Evolutionary conservation across 2,113 vertebrate genomes (phyloP), one percentile per base, ranked within the genome.

Genomic region (Petroica traversi): DNA sequence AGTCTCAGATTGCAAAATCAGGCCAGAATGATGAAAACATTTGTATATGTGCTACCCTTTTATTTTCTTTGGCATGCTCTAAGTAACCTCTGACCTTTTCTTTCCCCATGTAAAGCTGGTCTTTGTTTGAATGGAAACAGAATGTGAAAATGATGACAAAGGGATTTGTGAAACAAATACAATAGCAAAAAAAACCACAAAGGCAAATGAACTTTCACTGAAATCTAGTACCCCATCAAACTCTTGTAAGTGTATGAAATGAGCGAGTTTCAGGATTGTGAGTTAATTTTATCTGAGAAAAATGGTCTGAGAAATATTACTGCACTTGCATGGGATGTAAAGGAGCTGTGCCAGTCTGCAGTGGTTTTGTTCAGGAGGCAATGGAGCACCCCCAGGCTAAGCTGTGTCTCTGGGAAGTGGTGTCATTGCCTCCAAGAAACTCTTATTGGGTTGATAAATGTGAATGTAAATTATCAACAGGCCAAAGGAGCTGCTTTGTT

Each of bases 21-120:
- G 75, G 59, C 75, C 93, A 94, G 91, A 96, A 97, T 67, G 96
- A 96, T 92, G 95, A 94, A 97, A 97, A 97, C 95, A 96, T 97
- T 97, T 97, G 93, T 97, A 83, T 94, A 90, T 95, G 85, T 80
- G 94, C 96, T 95, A 95, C 85, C 72, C 94, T 94, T 95, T 96
- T 96, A 96, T 97, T 96, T 96, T 93, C 93, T 95, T 96, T 96
- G 93, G 95, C 94, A 67, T 88, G 63, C 82, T 94, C 59, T 80
- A n/a, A 66, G 78, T 92, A 92, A 93, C 90, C 94, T 84, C 88
- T 86, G 90, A 95, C 93, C 92, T 95, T 74, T 69, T 74, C 75
- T 94, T 95, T 94, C 92, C 82, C 82, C 68, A 57, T 92, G 55
- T 93, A 92, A 96, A 95, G 59, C 86, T 95, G 69, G 28, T 92